phyloP scores from a whole-genome alignment of 1,140 invertebrate genomes.

The Pararge aegeria region DNA sequence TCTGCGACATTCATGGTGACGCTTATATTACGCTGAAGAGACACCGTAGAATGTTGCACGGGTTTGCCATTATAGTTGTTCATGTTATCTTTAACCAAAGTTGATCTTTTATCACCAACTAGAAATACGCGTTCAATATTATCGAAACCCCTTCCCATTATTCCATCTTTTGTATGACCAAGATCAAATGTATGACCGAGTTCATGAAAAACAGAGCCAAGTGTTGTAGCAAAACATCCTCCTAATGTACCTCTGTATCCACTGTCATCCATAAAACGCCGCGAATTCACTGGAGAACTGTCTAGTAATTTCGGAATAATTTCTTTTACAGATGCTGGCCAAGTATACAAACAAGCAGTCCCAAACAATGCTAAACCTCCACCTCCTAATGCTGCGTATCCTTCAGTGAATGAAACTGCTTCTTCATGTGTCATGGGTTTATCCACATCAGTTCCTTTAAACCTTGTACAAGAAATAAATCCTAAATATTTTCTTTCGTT shows the following conservation, averaged over 20 bases:
- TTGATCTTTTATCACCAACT: slow-evolving; percentile 74
- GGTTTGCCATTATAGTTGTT: slow-evolving; percentile 73
- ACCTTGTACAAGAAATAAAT: slow-evolving; percentile 93
- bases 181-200: slow-evolving; percentile 97
- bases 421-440: slow-evolving; percentile 86
- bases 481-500: slow-evolving; percentile 91
- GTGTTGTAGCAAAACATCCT: slow-evolving; percentile 93
- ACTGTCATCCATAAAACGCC: slow-evolving; percentile 92
- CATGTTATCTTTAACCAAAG: slow-evolving; percentile 72
- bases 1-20: slow-evolving; percentile 78
- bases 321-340: slow-evolving; percentile 88
- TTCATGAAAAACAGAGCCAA: slow-evolving; percentile 97
- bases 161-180: slow-evolving; percentile 93
- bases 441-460: slow-evolving; percentile 83
- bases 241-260: slow-evolving; percentile 91
- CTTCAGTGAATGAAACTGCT: slow-evolving; percentile 87
- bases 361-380: slow-evolving; percentile 95
- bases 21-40: slow-evolving; percentile 74
- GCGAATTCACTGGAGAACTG: slow-evolving; percentile 82
- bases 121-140: slow-evolving; percentile 89
- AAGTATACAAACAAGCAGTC: slow-evolving; percentile 93
- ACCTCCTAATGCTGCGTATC: slow-evolving; percentile 92
- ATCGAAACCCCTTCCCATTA: slow-evolving; percentile 97
- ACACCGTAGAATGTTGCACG: slow-evolving; percentile 68
- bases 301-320: slow-evolving; percentile 82